phyloP scores from a whole-genome alignment of 2,888 invertebrate species.

The Phengaris arion region DNA sequence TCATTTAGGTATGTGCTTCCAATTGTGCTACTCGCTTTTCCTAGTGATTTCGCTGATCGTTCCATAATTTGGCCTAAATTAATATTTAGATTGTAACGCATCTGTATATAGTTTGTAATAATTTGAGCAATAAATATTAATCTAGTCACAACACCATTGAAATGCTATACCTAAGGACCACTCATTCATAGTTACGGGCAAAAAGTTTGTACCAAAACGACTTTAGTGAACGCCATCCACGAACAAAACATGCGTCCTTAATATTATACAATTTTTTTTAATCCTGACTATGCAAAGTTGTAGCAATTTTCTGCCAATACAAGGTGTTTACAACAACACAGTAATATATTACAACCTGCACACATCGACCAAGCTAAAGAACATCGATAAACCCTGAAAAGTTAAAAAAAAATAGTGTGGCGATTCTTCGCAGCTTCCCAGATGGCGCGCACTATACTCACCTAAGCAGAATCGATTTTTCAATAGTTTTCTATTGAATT shows the following conservation, averaged over 20 bases:
- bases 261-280: no score
- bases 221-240: neutral
- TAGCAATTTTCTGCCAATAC: no score
- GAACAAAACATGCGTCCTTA: neutral
- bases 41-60: neutral
- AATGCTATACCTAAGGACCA: neutral
- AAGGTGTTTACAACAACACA: no score
- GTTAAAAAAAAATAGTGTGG: no score
- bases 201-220: neutral
- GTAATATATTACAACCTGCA: no score
- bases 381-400: no score
- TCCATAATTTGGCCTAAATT: constrained; percentile 26
- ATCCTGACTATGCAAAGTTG: no score
- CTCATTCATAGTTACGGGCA: neutral
- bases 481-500: no score
- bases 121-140: neutral
- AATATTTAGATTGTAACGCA: neutral
- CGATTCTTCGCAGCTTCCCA: no score
- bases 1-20: constrained; percentile 20
- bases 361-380: no score
- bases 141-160: constrained; percentile 5
- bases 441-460: no score
- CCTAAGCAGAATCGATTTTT: neutral
- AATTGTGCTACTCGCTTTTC: constrained; percentile 9
- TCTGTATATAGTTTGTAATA: neutral